phyloP scores from a whole-genome alignment of 2,888 invertebrate species.

The Trichacis sp. region DNA sequence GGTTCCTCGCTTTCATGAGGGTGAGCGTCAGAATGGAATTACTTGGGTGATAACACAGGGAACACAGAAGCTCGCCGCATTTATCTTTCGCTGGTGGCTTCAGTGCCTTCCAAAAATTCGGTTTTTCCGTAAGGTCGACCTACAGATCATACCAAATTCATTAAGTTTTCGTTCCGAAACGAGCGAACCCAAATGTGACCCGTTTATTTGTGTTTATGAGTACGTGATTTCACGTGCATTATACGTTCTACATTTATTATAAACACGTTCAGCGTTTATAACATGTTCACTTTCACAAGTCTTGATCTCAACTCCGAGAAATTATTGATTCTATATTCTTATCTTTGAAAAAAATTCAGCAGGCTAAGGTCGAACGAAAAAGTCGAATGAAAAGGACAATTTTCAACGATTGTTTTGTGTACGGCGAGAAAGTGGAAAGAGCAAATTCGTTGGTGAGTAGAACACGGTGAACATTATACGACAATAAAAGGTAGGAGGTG shows the following conservation, averaged over 20 bases:
- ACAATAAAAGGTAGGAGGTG: background rate
- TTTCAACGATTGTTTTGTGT: too few species aligned
- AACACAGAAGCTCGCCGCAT: conserved; percentile 91
- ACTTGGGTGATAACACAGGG: conserved; percentile 95
- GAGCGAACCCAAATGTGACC: background rate
- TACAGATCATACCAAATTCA: conserved; percentile 60
- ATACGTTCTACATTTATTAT: too few species aligned
- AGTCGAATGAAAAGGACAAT: too few species aligned
- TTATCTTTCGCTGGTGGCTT: conserved; percentile 94
- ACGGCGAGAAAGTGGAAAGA: too few species aligned
- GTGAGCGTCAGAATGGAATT: conserved; percentile 92
- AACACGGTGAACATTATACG: background rate
- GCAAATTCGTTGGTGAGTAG: background rate
- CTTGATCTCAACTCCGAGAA: too few species aligned
- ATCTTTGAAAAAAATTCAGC: too few species aligned
- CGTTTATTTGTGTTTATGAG: background rate
- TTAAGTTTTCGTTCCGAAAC: conserved; percentile 14
- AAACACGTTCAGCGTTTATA: too few species aligned
- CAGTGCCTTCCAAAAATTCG: conserved; percentile 93
- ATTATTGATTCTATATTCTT: too few species aligned
- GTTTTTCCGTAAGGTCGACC: conserved; percentile 93
- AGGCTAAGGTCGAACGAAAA: too few species aligned
- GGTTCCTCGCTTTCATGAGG: conserved; percentile 91
- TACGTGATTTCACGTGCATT: background rate
- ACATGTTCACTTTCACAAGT: too few species aligned